Base-by-base conservation (phyloP, 2,113 vertebrate genomes). In the Cervus canadensis region DNA sequence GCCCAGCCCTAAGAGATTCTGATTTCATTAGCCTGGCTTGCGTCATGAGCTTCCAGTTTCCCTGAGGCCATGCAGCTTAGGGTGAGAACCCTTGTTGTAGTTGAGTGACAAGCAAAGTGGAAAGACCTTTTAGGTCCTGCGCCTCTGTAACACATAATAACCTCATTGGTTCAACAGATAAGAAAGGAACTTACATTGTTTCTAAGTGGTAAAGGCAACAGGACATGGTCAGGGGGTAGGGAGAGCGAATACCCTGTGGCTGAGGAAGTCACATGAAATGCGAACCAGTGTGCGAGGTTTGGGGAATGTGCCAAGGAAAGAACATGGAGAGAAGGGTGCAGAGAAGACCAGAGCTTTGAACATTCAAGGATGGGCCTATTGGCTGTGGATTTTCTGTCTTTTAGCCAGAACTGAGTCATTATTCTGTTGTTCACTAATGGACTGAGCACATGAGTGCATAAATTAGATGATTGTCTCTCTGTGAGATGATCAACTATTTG, bases 261-360 rank as follows among this genome's bases (percentile, higher is more conserved):
- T 30, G 43, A 71, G 11, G 21, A 23, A n/a, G 15, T 23, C 67
- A 14, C 12, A 26, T 85, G 30, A n/a, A 30, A 52, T 11, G 30
- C 16, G 16, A 60, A 3, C 6, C 7, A 4, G 5, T 26, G 7
- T 43, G 9, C 11, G 14, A 48, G 40, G 16, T 1, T 28, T 54
- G 59, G 11, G 21, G 3, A 2, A 12, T 6, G n/a, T 25, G 15
- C 48, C 11, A 25, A 40, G 74, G 67, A 26, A 28, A 36, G 13
- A 25, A 10, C 23, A 1, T 0, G 1, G 64, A 12, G 33, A 84
- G 79, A 12, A 57, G 15, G 13, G 7, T 15, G 6, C 16, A 6
- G 14, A 30, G 1, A 56, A 5, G 26, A 23, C 26, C 23, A 25
- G 87, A 36, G 17, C 30, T 40, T 59, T 33, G 52, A 13, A 7